These are phyloP conservation scores for Stenotaenia linearis DNA, from an alignment of 2,888 invertebrate species.

Conservation along the genomic window DNA sequence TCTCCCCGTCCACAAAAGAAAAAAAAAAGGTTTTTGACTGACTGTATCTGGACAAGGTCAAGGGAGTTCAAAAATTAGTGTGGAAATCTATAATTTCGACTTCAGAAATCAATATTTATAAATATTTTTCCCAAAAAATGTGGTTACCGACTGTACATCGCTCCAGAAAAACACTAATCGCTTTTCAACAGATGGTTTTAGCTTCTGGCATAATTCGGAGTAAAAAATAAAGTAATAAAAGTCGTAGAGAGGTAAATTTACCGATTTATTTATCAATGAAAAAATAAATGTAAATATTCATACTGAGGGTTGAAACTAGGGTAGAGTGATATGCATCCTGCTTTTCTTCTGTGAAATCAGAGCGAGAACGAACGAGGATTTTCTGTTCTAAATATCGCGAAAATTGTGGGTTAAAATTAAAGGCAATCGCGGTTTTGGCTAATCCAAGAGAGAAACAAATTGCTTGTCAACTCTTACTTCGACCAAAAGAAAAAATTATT, in stretches of 20 bases:
- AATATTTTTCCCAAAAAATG: too few relatives aligned
- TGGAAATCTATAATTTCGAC: too few relatives aligned
- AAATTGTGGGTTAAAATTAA: neutral
- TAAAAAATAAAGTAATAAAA: too few relatives aligned
- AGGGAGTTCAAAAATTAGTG: neutral
- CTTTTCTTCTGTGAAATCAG: conserved; percentile 7
- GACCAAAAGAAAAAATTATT: too few relatives aligned
- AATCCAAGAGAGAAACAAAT: neutral
- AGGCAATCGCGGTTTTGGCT: neutral
- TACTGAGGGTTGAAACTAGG: neutral
- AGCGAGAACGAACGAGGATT: conserved; percentile 8
- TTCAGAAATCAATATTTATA: too few relatives aligned
- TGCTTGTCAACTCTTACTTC: neutral
- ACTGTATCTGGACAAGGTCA: neutral
- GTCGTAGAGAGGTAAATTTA: too few relatives aligned
- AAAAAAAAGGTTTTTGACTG: conserved; percentile 7
- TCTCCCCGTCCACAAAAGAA: neutral
- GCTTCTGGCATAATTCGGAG: too few relatives aligned
- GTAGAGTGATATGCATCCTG: neutral
- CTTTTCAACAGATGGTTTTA: too few relatives aligned
- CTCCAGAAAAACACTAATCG: too few relatives aligned
- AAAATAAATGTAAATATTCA: neutral
- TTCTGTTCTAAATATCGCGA: neutral
- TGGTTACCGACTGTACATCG: too few relatives aligned
- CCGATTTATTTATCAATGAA: too few relatives aligned